Conservation (phyloP, 2,113 vertebrate genomes). For the Nycticryphes semicollaris region DNA sequence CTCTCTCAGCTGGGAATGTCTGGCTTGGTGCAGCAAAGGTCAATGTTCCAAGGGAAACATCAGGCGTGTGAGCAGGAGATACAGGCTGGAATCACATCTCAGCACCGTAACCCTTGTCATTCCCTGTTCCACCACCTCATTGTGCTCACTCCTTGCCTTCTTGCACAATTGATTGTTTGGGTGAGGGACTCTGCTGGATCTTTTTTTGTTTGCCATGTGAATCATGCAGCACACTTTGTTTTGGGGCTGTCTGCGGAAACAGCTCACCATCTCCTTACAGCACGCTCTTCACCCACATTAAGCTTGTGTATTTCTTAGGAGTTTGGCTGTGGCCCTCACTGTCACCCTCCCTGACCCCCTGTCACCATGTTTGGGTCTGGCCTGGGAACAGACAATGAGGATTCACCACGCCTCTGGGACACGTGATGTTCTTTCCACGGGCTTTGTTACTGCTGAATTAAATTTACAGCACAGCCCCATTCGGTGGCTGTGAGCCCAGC, state of each 20-base stretch:
- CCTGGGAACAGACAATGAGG: background rate
- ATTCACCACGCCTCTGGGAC: background rate
- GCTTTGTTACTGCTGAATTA: background rate
- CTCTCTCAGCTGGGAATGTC: background rate
- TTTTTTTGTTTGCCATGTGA: background rate
- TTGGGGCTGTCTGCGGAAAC: rapidly evolving
- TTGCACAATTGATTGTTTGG: background rate
- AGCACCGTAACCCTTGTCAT: background rate
- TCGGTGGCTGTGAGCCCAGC: background rate
- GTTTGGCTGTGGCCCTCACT: background rate
- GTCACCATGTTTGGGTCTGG: background rate
- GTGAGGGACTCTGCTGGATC: background rate
- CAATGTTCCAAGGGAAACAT: background rate
- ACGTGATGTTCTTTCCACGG: background rate
- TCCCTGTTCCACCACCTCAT: background rate
- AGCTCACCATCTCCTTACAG: rapidly evolving
- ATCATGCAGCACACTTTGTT: rapidly evolving
- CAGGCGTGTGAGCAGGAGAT: rapidly evolving
- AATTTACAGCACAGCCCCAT: background rate
- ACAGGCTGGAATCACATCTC: background rate
- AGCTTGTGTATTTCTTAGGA: no score
- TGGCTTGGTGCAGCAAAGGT: background rate
- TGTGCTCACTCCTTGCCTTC: background rate
- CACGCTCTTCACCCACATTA: rapidly evolving
- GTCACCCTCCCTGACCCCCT: background rate